Base-by-base conservation (phyloP, 2,113 vertebrate species). In the Heloderma charlesbogerti region DNA sequence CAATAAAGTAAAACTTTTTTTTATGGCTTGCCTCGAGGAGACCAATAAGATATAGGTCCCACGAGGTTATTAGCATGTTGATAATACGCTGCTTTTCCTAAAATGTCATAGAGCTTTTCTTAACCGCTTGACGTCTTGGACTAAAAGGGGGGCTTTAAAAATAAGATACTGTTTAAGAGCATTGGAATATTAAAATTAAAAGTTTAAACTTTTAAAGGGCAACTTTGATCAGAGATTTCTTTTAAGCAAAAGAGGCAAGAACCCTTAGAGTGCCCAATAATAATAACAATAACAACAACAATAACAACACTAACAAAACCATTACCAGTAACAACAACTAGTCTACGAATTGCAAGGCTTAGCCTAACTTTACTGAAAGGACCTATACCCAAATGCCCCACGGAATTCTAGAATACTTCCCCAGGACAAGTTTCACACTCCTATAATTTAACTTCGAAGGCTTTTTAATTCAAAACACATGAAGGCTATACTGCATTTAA, bases 1-100 rank as follows among this genome's bases (percentile, higher is more conserved):
- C 94, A 95, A 95, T 95, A 94, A 95, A 97, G 96, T 95, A 96
- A 96, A 96, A 97, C 95, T 97, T 97, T 93, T 93, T 96, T 96
- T 84, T 43, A 97, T 96, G 90, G 94, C 96, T 96, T 95, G 96
- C 96, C 96, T 95, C 87, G 94, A 97, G 96, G 96, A 96, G 95
- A 95, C 94, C 92, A 92, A 74, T 95, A 95, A 95, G 93, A 94
- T 95, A 96, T 95, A 95, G 95, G 96, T 96, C 96, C 95, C 92
- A 96, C 94, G 95, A 96, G 96, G 91, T 96, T 96, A 95, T 96
- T 96, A 96, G 96, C 95, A 95, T 97, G 95, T 93, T 95, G 91
- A 94, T 96, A 96, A 94, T 92, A 77, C 94, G 88, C 91, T 51
- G 95, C 94, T 94, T 94, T 93, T 15, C 31, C 2, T 51, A 86